Percentiles rank a stretch among this genome's conserved stretches.
These are phyloP conservation scores for Denticeps clupeoides DNA, from an alignment of 2,797 vertebrate species.

Conservation along the genomic window DNA sequence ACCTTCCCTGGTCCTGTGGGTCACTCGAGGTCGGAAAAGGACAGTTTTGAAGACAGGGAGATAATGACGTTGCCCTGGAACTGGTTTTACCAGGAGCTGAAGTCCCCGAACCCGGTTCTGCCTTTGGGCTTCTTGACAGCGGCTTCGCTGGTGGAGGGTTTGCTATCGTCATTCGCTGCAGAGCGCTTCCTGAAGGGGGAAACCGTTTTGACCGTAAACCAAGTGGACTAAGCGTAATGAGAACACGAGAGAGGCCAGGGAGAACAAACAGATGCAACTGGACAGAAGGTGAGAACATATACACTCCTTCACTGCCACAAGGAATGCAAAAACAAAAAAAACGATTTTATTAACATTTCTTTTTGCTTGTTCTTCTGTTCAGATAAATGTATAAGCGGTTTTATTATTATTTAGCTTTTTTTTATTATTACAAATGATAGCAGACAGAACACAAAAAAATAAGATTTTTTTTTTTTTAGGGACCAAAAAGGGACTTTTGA, in stretches of 20 bases:
- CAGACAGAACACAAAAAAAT: not conserved
- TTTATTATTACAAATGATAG: no score
- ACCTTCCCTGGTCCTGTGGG: no score
- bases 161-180: slow-evolving; percentile 45
- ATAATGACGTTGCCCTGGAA: no score
- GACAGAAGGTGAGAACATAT: not conserved
- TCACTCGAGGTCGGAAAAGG: no score
- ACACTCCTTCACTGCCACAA: not conserved
- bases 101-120: slow-evolving; percentile 73
- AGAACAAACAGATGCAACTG: not conserved
- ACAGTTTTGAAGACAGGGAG: no score
- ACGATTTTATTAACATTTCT: no score
- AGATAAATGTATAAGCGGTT: no score
- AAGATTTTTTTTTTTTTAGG: no score
- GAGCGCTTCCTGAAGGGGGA: slow-evolving; percentile 64
- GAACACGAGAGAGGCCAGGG: no score
- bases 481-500: not conserved
- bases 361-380: no score
- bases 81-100: slow-evolving; percentile 84
- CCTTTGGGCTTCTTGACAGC: slow-evolving; percentile 59
- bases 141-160: slow-evolving; percentile 67
- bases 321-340: slow-evolving; percentile 1
- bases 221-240: no score
- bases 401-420: no score
- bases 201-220: not conserved